phyloP scores from a whole-genome alignment of 2,888 invertebrate genomes.

The Pachymerium ferrugineum region DNA sequence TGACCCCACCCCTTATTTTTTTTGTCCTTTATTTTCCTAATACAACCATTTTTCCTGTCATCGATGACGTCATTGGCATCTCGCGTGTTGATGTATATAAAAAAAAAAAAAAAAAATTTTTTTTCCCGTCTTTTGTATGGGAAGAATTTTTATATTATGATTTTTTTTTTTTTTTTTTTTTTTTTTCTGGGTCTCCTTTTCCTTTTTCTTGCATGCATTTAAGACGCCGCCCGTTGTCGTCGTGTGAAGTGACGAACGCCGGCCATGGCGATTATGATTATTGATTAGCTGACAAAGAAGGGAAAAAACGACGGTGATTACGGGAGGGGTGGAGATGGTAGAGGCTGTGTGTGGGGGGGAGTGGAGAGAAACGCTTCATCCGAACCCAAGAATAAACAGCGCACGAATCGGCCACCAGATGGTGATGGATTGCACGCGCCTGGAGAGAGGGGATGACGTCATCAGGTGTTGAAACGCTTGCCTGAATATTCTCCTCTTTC shows the following conservation, averaged over 20 bases:
- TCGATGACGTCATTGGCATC: constrained; percentile 18
- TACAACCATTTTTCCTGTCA: neutral
- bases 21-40: neutral
- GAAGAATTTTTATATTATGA: constrained; percentile 3
- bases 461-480: constrained; percentile 21
- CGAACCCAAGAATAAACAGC: constrained; percentile 18
- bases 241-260: constrained; percentile 18
- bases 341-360: neutral
- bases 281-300: constrained; percentile 21
- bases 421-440: constrained; percentile 21
- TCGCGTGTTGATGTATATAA: constrained; percentile 3
- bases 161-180: constrained; percentile 17
- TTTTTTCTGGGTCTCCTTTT: neutral
- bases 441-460: constrained; percentile 10
- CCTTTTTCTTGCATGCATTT: neutral
- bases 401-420: constrained; percentile 20
- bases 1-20: constrained; percentile 20
- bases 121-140: neutral
- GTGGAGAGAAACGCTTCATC: neutral
- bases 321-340: constrained; percentile 2
- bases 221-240: constrained; percentile 18
- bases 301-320: constrained; percentile 20
- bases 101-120: no score
- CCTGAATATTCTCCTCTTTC: constrained; percentile 10
- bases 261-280: constrained; percentile 21